Evolutionary conservation across 2,888 invertebrate species (phyloP).

Genomic region (Troides aeacus): DNA sequence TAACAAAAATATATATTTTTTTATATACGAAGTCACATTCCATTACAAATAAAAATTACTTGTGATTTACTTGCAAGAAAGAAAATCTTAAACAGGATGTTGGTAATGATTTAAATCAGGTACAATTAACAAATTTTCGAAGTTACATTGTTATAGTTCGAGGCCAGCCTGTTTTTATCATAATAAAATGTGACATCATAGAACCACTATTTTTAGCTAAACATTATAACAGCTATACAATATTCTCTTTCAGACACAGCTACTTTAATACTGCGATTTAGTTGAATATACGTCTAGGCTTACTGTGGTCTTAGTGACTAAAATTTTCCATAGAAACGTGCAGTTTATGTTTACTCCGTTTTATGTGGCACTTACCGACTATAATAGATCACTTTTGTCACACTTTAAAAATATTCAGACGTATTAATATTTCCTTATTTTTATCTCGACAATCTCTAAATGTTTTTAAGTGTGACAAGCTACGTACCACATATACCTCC

Average conservation of each 20-base stretch:
- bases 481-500: slow-evolving; percentile 7
- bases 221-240: slow-evolving; percentile 53
- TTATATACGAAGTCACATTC: slow-evolving; percentile 33
- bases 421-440: too few relatives aligned
- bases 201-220: slow-evolving; percentile 36
- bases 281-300: slow-evolving; percentile 39
- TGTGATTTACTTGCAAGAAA: too few relatives aligned
- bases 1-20: slow-evolving; percentile 69
- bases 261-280: slow-evolving; percentile 45
- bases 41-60: slow-evolving; percentile 13
- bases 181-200: slow-evolving; percentile 33
- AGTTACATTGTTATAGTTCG: too few relatives aligned
- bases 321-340: too few relatives aligned
- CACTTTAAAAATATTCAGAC: too few relatives aligned
- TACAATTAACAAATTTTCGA: too few relatives aligned
- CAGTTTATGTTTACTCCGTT: too few relatives aligned
- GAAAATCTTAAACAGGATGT: too few relatives aligned
- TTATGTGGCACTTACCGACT: too few relatives aligned
- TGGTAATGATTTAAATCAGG: too few relatives aligned
- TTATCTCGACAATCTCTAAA: too few relatives aligned
- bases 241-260: slow-evolving; percentile 51
- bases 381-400: too few relatives aligned
- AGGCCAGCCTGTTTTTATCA: not conserved
- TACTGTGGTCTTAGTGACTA: slow-evolving; percentile 10
- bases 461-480: slow-evolving; percentile 1